Evolutionary conservation across 2,113 vertebrate species (phyloP), one percentile per base, ranked within the genome.

Genomic region (Hyla sarda): DNA sequence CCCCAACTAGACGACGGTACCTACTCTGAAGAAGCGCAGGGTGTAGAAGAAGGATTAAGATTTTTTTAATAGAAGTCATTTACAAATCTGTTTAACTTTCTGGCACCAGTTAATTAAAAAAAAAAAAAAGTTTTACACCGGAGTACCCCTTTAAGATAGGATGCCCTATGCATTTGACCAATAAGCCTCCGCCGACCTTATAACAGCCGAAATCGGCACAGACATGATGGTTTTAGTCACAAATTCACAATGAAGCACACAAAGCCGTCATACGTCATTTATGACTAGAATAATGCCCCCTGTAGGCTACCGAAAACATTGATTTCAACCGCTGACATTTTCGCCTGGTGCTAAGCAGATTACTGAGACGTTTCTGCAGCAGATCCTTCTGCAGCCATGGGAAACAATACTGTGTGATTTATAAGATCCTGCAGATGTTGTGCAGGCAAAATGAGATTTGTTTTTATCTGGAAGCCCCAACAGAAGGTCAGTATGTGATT

Each of bases 381-480:
- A 14, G 9, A 65, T n/a, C 25, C 12, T 65, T 65, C 60, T 65
- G n/a, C 25, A 65, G 62, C 28, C 4, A 67, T 67, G 62, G 25
- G 16, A 67, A 28, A 32, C 62, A 67, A 67, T 32, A 67, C 16
- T 34, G 32, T 10, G 17, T 69, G 65, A 69, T 37, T 69, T 34
- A 19, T 69, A 37, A 21, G 32, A 34, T 37, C 30, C 32, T 8
- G 32, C 65, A 69, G 30, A 69, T 37, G 65, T 69, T 34, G 65
- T 34, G 30, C 34, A 9, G 65, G 65, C 65, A 37, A 69, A 69
- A 69, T 21, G 32, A 21, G 65, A 69, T 69, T 69, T 69, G 65
- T 69, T 69, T 21, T 37, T 69, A 69, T 32, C 65, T 69, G 65
- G 30, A 69, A 69, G 65, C 65, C 65, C 65, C 37, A 34, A 37